A percentile compares a stretch with the other conserved stretches of the same genome.
Conservation (phyloP, 2,113 vertebrate species). For the Sialia sialis region DNA sequence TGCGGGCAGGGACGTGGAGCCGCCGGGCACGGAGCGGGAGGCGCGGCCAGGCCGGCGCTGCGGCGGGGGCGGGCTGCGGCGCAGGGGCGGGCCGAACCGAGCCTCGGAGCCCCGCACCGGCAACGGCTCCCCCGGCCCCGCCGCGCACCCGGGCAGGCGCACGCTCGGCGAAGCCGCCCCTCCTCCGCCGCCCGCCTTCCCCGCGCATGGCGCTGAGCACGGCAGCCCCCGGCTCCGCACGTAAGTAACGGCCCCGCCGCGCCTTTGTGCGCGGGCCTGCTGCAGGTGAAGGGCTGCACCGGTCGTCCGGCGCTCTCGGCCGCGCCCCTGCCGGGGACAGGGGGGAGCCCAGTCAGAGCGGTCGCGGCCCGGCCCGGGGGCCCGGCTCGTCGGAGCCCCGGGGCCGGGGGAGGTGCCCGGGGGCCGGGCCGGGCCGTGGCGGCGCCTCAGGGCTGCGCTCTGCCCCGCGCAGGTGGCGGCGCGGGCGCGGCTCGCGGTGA, state of each 20-base stretch:
- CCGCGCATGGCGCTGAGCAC: not conserved
- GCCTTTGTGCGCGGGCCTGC: not conserved
- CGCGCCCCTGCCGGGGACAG: not conserved
- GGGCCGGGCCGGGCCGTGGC: not conserved
- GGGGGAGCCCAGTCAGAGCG: not conserved
- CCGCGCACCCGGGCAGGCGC: not conserved
- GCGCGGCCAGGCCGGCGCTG: too few relatives aligned
- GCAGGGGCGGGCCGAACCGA: not conserved
- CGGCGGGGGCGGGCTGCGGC: too few relatives aligned
- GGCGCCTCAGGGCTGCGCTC: not conserved
- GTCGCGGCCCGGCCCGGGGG: not conserved
- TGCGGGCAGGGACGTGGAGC: too few relatives aligned
- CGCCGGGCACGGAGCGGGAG: too few relatives aligned
- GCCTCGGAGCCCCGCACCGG: not conserved
- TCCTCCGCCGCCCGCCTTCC: not conserved
- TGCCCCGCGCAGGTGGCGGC: conserved; percentile 37
- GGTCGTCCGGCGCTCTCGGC: not conserved
- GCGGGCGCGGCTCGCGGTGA: not conserved
- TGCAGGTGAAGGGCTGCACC: not conserved
- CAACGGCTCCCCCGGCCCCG: not conserved
- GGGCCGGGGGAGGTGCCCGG: not conserved
- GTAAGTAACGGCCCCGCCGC: not conserved
- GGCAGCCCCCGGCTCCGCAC: not conserved
- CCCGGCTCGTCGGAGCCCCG: not conserved
- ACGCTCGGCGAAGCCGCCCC: not conserved